Base-by-base conservation (phyloP, 2,888 invertebrate genomes). In the Diadegma fenestrale region DNA sequence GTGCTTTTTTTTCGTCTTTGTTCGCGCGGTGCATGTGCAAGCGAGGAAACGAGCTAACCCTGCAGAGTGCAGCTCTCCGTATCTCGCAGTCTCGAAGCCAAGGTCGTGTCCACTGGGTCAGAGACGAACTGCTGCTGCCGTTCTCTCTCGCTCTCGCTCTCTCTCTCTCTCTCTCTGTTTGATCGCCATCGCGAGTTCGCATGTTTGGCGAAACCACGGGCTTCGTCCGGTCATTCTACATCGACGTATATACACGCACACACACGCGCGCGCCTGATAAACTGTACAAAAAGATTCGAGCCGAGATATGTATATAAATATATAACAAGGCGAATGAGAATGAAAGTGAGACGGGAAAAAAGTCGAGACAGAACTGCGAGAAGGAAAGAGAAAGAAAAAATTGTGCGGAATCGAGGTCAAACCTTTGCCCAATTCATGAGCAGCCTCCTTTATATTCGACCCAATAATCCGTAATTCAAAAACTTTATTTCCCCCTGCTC, bases 91-190 rank as follows among this genome's bases (percentile, higher is more conserved):
- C 86, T 87, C 87, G 87, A 84, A 87, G 88, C 86, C 88, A 91
- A 90, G 90, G 90, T 91, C 90, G 90, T 85, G 90, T 89, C 87
- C 89, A 91, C 90, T 91, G 91, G 91, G 91, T 91, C 91, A 91
- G 89, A 84, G 89, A 84, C 87, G 88, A 87, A 87, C 86, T 87
- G 80, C 73, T 87, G 87, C 84, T 75, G 86, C 72, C 85, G 78
- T 80, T 72, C 63, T 26, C 72, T 63, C 58, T 30, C 71, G n/a
- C 79, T 63, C 63, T 30, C 71, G n/a, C 79, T 63, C 63, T 58
- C 61, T 45, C 71, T 78, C 73, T 69, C 75, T 69, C 54, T 64
- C 85, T 83, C 71, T 33, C 75, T 22, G 54, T 30, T 72, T 79
- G 69, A 81, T 76, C 77, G 37, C 71, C 75, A 81, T 79, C 72